phyloP scores from a whole-genome alignment of 2,113 vertebrate species.

The Mus spicilegus region DNA sequence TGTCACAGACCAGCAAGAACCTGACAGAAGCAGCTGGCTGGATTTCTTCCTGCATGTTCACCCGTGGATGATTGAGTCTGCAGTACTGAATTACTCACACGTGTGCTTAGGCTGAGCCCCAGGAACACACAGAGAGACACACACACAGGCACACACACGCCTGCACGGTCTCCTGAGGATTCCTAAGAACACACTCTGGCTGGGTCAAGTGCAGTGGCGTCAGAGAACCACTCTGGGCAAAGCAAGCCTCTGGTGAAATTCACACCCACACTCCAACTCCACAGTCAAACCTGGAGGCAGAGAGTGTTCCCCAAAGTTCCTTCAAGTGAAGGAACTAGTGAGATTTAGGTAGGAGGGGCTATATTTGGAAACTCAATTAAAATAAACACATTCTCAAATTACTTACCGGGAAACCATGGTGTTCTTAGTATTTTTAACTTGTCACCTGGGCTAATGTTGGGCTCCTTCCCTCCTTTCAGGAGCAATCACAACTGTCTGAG shows the following conservation, averaged over 20 bases:
- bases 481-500: constrained; percentile 29
- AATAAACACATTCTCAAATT: constrained; percentile 73
- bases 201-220: neutral
- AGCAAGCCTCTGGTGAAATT: neutral
- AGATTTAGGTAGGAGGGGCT: constrained; percentile 70
- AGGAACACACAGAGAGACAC: neutral
- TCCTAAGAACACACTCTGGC: neutral
- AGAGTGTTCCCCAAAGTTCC: neutral
- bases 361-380: constrained; percentile 72
- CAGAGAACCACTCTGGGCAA: neutral
- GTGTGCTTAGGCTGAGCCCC: neutral
- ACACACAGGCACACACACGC: too few relatives aligned
- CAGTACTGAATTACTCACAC: neutral
- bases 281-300: neutral
- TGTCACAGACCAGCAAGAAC: neutral
- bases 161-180: neutral
- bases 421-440: constrained; percentile 77
- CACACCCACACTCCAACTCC: neutral
- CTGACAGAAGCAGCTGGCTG: neutral
- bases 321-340: constrained; percentile 21
- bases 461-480: neutral
- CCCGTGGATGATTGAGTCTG: neutral
- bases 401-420: constrained; percentile 69
- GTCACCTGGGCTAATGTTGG: constrained; percentile 60
- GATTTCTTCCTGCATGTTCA: neutral